A percentile compares a stretch with the other conserved stretches of the same genome.
phyloP scores from a whole-genome alignment of 2,113 vertebrate species.

The Osmerus mordax region DNA sequence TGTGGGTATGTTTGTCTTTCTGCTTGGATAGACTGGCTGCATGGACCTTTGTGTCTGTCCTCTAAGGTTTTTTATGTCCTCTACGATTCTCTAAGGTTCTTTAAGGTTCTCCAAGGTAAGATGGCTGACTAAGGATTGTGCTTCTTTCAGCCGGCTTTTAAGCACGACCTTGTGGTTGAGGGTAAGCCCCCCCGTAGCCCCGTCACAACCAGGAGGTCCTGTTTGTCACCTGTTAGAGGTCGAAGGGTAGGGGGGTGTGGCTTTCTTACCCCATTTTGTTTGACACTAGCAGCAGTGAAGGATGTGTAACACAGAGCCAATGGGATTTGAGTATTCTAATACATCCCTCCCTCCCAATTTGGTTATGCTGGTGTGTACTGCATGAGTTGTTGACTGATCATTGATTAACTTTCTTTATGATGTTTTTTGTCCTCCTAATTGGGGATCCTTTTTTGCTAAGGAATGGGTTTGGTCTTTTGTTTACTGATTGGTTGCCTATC shows the following conservation, averaged over 20 bases:
- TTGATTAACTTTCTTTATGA: neutral
- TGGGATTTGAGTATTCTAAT: neutral
- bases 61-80: neutral
- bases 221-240: conserved; percentile 81
- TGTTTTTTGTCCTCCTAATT: neutral
- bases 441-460: neutral
- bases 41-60: too few relatives aligned
- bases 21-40: too few relatives aligned
- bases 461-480: neutral
- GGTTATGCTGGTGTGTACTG: neutral
- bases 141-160: conserved; percentile 84
- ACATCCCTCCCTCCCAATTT: conserved; percentile 4
- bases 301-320: conserved; percentile 28
- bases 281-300: conserved; percentile 46
- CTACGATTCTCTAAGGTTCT: neutral
- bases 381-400: neutral
- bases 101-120: conserved; percentile 24
- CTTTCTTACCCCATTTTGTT: conserved; percentile 36
- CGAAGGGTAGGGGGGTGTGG: conserved; percentile 86
- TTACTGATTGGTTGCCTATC: neutral
- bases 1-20: conserved; percentile 24
- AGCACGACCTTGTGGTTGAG: conserved; percentile 81
- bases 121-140: conserved; percentile 75
- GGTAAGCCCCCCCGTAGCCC: conserved; percentile 97
- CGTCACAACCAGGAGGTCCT: conserved; percentile 83